Evolutionary conservation across 2,797 vertebrate species (phyloP).

Genomic region (Tauraco hartlaubi): DNA sequence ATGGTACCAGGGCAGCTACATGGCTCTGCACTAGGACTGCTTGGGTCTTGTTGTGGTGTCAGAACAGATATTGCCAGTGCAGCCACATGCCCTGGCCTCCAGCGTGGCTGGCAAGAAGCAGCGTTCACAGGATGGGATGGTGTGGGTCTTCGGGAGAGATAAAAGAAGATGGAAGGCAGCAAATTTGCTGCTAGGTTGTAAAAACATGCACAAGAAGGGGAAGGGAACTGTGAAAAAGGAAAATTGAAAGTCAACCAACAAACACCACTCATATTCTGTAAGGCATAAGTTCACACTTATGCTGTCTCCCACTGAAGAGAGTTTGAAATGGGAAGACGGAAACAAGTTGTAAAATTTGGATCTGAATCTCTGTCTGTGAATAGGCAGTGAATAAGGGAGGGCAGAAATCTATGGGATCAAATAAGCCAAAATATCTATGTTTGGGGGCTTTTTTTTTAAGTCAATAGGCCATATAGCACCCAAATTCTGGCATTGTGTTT

Average conservation of each 20-base stretch:
- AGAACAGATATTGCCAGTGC: not conserved
- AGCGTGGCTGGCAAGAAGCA: not conserved
- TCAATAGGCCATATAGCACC: not conserved
- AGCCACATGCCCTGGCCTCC: accelerated
- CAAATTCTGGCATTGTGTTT: not conserved
- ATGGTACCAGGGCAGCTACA: not conserved
- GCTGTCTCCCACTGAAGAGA: not conserved
- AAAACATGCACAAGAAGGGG: not conserved
- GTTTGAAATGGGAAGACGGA: not conserved
- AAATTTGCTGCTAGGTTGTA: not conserved
- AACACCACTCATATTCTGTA: not conserved
- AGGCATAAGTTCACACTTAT: not conserved
- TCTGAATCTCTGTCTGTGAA: not conserved
- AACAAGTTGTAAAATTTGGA: not conserved
- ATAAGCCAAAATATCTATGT: not conserved
- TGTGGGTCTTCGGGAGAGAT: not conserved
- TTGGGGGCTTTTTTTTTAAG: not conserved
- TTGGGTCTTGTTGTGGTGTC: not conserved
- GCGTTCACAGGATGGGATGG: accelerated
- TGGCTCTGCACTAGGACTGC: accelerated
- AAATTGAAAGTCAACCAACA: not conserved
- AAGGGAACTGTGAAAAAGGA: not conserved
- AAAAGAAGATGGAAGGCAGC: not conserved
- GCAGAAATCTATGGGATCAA: not conserved
- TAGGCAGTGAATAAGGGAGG: not conserved